Conservation (phyloP, 2,113 vertebrate genomes). For the Arenaria interpres region DNA sequence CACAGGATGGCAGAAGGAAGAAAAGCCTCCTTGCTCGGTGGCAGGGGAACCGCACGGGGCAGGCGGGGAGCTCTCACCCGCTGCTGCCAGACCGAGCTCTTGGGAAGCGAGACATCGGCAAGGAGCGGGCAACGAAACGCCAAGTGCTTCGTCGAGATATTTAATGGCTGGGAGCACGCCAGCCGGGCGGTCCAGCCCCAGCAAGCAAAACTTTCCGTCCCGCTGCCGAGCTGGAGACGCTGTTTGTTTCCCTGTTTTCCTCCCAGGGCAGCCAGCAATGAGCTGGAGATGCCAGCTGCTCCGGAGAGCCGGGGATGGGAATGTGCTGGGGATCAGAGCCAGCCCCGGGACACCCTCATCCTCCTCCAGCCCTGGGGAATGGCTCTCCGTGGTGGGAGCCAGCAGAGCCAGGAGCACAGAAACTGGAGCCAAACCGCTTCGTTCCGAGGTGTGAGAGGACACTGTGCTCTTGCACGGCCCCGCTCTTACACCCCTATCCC, state of each 20-base stretch:
- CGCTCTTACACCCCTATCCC: background rate
- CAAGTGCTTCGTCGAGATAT: rapidly evolving
- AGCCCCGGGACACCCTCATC: background rate
- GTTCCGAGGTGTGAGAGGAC: background rate
- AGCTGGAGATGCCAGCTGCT: background rate
- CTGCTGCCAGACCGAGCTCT: background rate
- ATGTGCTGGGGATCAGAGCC: rapidly evolving
- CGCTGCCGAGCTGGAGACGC: background rate
- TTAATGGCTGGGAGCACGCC: background rate
- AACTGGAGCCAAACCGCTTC: rapidly evolving
- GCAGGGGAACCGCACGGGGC: background rate
- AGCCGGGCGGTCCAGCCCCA: background rate
- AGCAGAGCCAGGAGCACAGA: background rate
- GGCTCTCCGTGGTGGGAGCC: background rate
- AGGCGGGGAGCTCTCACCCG: background rate
- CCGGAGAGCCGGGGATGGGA: background rate
- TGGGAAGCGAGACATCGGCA: rapidly evolving
- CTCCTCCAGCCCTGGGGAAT: background rate
- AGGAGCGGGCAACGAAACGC: rapidly evolving
- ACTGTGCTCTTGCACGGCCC: background rate
- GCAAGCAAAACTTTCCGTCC: constrained; percentile 25
- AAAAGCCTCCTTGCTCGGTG: background rate
- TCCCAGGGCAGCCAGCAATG: background rate
- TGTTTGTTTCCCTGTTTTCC: constrained; percentile 35
- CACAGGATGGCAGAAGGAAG: background rate